phyloP scores from a whole-genome alignment of 2,797 vertebrate genomes.

The Coendou prehensilis region DNA sequence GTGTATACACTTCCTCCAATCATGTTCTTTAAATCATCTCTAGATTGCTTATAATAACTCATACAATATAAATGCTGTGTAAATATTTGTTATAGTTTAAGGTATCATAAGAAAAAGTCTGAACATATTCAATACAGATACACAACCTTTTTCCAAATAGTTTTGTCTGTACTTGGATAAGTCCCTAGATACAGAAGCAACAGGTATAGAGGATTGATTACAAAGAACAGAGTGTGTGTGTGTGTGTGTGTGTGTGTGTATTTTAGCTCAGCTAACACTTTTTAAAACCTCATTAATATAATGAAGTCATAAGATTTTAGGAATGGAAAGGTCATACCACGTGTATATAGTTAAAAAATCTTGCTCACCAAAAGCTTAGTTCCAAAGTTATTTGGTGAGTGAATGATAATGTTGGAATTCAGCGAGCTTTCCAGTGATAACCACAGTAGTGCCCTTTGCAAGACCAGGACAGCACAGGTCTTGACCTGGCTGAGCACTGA shows the following conservation, averaged over 20 bases:
- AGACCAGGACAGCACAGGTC: too few species aligned
- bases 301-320: not conserved
- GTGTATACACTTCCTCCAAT: not conserved
- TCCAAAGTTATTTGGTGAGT: not conserved
- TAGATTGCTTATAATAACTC: not conserved
- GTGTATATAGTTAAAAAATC: not conserved
- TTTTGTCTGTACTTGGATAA: not conserved
- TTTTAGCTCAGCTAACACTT: not conserved
- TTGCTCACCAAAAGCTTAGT: not conserved
- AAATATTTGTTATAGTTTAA: not conserved
- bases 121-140: not conserved
- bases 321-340: not conserved
- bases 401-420: not conserved
- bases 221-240: not conserved
- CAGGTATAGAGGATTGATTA: not conserved
- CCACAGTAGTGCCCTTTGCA: not conserved
- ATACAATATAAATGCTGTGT: not conserved
- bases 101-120: not conserved
- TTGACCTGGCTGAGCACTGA: not conserved
- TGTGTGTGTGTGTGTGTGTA: not conserved
- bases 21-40: not conserved
- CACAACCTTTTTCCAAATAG: not conserved
- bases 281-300: not conserved
- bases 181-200: not conserved
- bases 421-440: not conserved